Conservation (phyloP, 2,113 vertebrate genomes). For the Hippocampus zosterae region DNA sequence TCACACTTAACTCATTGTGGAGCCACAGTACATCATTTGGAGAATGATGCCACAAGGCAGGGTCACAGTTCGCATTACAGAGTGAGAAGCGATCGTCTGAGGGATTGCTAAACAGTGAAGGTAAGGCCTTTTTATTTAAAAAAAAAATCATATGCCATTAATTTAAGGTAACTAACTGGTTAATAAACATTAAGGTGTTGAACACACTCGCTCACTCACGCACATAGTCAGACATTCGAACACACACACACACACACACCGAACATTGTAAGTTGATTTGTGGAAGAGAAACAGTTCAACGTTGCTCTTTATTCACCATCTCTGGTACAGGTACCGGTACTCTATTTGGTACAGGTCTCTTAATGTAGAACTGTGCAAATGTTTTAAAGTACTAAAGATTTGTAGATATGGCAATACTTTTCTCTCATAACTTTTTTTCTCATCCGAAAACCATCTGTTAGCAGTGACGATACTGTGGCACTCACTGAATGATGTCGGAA, state of each 20-base stretch:
- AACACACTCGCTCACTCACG: not conserved
- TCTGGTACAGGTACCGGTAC: not conserved
- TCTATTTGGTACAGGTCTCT: not conserved
- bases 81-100: conserved; percentile 22
- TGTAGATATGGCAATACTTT: not conserved
- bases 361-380: not conserved
- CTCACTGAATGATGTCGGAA: too few relatives aligned
- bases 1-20: conserved; percentile 3
- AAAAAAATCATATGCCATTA: too few relatives aligned
- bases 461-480: not conserved
- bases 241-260: not conserved
- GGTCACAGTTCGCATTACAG: conserved; percentile 25
- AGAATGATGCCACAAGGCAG: conserved; percentile 20
- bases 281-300: not conserved
- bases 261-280: not conserved
- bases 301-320: not conserved
- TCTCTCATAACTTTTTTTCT: not conserved
- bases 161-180: too few relatives aligned
- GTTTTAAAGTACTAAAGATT: not conserved
- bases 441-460: too few relatives aligned
- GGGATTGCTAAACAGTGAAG: conserved; percentile 11
- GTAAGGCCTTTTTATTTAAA: conserved; percentile 23
- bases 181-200: too few relatives aligned
- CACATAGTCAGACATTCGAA: not conserved
- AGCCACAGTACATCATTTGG: conserved; percentile 27